Base-by-base conservation (phyloP, 2,113 vertebrate species). In the Tachuris rubrigastra region DNA sequence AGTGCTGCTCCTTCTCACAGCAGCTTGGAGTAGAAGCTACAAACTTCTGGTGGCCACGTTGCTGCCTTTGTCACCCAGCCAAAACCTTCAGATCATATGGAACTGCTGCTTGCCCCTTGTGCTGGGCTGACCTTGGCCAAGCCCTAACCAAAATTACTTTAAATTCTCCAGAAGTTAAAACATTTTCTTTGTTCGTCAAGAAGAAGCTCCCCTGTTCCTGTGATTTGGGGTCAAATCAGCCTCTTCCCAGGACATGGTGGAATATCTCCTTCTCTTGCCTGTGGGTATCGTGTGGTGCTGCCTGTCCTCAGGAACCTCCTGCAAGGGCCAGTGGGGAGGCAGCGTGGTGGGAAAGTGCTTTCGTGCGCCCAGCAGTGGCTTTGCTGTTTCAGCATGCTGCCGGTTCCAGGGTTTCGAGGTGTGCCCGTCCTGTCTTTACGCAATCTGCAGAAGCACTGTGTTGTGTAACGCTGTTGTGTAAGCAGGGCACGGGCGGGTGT, bases 391-490 rank as follows among this genome's bases (percentile, higher is more conserved):
- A 33, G 77, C 91, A 85, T 0, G 28, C 82, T 0, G 5, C 49
- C 0, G 3, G 72, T 82, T 22, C 82, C 1, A 12, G 78, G 63
- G 72, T 94, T 96, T 89, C 2, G n/a, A 86, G 90, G 92, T 87
- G 90, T 90, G 95, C 68, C 92, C 0, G 3, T 15, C 73, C 82
- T 0, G 3, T 31, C 69, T 85, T 96, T 96, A 81, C 0, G 68
- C 85, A 96, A 97, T 1, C 19, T 15, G 25, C 33, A n/a, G 52
- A 27, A 76, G 90, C 0, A n/a, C 69, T 0, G 28, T 2, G 67
- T 96, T 96, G 93, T 90, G 8, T 95, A 97, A 97, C 0, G 20
- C 68, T 31, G 75, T 96, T 97, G 91, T 93, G 82, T 96, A 96
- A 97, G 77, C 89, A 41, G 81, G 56, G 65, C 85, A 63, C 3